Evolutionary conservation across 1,140 invertebrate species (phyloP).

Genomic region (Drosophila parabipectinata): DNA sequence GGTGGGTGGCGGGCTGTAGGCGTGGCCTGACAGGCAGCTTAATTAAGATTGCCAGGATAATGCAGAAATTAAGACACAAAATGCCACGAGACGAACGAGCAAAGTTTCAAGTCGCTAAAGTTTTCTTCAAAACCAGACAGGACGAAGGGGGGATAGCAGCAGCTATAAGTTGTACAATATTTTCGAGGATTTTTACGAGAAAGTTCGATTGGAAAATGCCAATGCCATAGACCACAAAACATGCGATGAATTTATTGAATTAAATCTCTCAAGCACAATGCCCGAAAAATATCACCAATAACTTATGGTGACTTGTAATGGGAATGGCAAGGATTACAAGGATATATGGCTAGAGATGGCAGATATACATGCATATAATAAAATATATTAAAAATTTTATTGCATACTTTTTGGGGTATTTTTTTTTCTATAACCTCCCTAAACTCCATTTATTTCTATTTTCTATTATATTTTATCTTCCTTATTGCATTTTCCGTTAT

Average conservation of each 20-base stretch:
- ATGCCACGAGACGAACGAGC: conserved; percentile 16
- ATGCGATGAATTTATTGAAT: conserved; percentile 50
- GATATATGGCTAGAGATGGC: background rate
- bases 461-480: background rate
- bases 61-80: conserved; percentile 59
- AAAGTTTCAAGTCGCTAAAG: conserved; percentile 21
- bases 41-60: conserved; percentile 66
- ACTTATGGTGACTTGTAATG: conserved; percentile 4
- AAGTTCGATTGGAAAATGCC: conserved; percentile 27
- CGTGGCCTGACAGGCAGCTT: conserved; percentile 49
- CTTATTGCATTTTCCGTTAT: background rate
- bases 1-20: background rate
- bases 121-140: background rate
- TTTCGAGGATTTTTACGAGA: conserved; percentile 12
- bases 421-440: background rate
- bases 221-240: conserved; percentile 16
- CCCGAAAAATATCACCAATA: conserved; percentile 8
- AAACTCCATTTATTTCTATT: background rate
- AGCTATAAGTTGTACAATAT: background rate
- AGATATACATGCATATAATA: background rate
- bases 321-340: background rate
- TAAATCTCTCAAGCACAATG: conserved; percentile 42
- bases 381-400: background rate
- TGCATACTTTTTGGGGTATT: background rate
- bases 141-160: no score